phyloP scores from a whole-genome alignment of 2,113 vertebrate genomes.

The Catharus bicknelli region DNA sequence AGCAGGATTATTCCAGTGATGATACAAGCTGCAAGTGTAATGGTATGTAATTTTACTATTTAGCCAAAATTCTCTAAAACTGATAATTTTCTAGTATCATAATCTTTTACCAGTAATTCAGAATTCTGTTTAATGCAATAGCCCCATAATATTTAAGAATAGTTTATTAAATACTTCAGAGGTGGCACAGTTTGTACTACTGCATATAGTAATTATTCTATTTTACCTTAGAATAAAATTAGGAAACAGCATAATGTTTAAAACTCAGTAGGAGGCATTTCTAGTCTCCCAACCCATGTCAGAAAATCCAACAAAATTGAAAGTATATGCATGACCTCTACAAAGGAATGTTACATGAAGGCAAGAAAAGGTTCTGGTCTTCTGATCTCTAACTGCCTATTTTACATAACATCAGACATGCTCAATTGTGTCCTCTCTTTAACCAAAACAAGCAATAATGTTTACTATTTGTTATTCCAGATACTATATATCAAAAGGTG shows the following conservation, averaged over 20 bases:
- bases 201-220: not conserved
- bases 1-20: not conserved
- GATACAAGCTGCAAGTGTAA: not conserved
- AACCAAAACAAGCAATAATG: not conserved
- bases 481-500: slow-evolving; percentile 98
- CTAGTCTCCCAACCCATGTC: not conserved
- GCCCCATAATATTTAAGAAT: not conserved
- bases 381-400: not conserved
- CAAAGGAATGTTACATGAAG: not conserved
- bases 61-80: not conserved
- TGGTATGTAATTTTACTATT: not conserved
- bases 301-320: not conserved
- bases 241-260: not conserved
- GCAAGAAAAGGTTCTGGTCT: not conserved
- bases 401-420: not conserved
- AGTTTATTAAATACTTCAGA: not conserved
- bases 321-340: not conserved
- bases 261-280: not conserved
- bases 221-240: not conserved
- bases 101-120: not conserved
- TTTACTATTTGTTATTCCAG: slow-evolving; percentile 69
- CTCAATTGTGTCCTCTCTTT: not conserved
- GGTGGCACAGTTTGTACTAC: not conserved
- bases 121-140: not conserved
- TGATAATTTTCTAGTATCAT: not conserved